Conservation (phyloP, 1,140 invertebrate genomes). For the Drosophila rufa region DNA sequence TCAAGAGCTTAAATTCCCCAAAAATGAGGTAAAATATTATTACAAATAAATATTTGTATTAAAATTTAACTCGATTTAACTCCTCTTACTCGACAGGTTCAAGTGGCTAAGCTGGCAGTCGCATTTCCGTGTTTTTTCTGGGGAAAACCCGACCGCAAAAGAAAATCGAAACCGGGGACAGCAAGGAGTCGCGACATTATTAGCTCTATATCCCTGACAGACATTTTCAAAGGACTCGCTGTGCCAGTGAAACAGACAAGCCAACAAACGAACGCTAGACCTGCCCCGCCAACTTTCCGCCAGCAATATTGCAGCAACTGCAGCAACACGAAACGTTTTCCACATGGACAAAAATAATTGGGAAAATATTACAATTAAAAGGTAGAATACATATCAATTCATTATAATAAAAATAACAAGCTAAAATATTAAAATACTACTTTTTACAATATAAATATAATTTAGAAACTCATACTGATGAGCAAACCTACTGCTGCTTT, state of each 20-base stretch:
- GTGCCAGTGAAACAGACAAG: conserved; percentile 65
- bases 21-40: too few relatives aligned
- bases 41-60: background rate
- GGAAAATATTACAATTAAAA: background rate
- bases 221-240: conserved; percentile 28
- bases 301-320: conserved; percentile 38
- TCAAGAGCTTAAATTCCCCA: background rate
- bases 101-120: conserved; percentile 13
- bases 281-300: conserved; percentile 6
- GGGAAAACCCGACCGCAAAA: background rate
- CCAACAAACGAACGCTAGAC: conserved; percentile 36
- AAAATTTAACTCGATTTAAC: background rate
- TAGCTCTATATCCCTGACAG: conserved; percentile 62
- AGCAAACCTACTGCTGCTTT: too few relatives aligned
- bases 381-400: background rate
- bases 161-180: conserved; percentile 7
- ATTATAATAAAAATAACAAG: background rate
- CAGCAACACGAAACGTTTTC: conserved; percentile 16
- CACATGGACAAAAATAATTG: background rate
- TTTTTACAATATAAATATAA: too few relatives aligned
- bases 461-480: too few relatives aligned
- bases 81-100: background rate
- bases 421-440: too few relatives aligned
- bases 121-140: background rate
- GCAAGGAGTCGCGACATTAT: conserved; percentile 67